Evolutionary conservation across 2,888 invertebrate genomes (phyloP), one percentile per base, ranked within the genome.

Genomic region (Orchestes rusci): DNA sequence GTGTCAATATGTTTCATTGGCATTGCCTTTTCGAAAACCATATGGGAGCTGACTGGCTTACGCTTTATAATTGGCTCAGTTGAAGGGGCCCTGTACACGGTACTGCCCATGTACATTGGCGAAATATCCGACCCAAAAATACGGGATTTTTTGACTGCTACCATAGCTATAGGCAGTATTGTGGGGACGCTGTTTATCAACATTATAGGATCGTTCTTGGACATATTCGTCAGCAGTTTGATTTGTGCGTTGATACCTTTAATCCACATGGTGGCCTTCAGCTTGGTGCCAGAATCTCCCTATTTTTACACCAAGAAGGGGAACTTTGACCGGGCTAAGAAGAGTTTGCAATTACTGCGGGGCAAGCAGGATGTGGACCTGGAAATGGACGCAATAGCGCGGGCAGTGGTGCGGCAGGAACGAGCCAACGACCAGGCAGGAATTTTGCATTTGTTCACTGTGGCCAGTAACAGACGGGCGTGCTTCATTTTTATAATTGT

Each of bases 231-330:
- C 12, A 69, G 77, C 51, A 76, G 75, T 49, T 64, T 70, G 39
- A 71, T 77, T 60, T 79, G 77, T 59, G 69, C 77, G 53, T 61
- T 73, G 47, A 69, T 80, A 42, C 77, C 80, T 4, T 60, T 79
- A 18, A 58, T 76, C 32, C 76, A 79, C 57, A 67, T 79, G 32
- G 43, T 75, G 12, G 67, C 73, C 7, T 77, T 80, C 61, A 63
- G 75, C 23, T 74, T 75, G 59, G 71, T 82, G 62, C 84, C 84
- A n/a, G 84, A 84, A 68, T 74, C 76, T 1, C 79, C 79, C 0
- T 70, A 75, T 39, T 73, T 67, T 51, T 61, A 68, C 46, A 62
- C 72, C 27, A 66, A 69, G 23, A 68, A 65, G 33, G 62, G 64
- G 5, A 61, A 65, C 12, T 68, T 69, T 43, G 58, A 64, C 1